These are phyloP conservation scores for Pristiophorus japonicus DNA, from an alignment of 2,113 vertebrate species.

Conservation along the genomic window DNA sequence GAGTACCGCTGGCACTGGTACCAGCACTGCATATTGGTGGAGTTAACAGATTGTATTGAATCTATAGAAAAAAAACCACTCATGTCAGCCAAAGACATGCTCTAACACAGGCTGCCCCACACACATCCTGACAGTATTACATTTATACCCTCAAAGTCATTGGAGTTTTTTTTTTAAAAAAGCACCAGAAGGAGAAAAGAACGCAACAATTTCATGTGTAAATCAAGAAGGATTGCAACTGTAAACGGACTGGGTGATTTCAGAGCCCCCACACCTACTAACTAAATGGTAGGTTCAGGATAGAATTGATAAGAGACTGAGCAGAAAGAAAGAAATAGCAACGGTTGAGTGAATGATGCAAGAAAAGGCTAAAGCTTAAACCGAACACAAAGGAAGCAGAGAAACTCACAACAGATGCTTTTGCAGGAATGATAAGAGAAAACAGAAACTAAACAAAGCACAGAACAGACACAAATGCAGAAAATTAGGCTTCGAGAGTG, in stretches of 20 bases:
- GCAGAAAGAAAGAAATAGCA: neutral
- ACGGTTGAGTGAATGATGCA: neutral
- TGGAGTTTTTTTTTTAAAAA: neutral
- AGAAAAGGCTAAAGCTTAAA: neutral
- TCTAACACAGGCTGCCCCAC: neutral
- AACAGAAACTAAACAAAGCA: neutral
- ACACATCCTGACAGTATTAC: neutral
- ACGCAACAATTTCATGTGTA: neutral
- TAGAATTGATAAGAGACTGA: neutral
- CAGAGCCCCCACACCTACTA: neutral
- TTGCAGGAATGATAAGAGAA: neutral
- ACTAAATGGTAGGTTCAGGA: neutral
- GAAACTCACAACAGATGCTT: neutral
- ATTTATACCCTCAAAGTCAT: neutral
- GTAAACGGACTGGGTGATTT: neutral
- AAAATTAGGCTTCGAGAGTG: neutral
- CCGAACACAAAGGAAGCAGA: neutral
- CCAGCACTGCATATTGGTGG: constrained; percentile 59
- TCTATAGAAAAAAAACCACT: constrained; percentile 54
- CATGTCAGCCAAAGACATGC: neutral
- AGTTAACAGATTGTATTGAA: constrained; percentile 90
- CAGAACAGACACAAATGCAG: neutral
- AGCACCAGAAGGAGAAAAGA: neutral
- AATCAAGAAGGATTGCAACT: neutral
- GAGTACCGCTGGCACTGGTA: constrained; percentile 64